These are phyloP conservation scores for Deilephila elpenor DNA, from an alignment of 2,888 invertebrate species.

Conservation along the genomic window DNA sequence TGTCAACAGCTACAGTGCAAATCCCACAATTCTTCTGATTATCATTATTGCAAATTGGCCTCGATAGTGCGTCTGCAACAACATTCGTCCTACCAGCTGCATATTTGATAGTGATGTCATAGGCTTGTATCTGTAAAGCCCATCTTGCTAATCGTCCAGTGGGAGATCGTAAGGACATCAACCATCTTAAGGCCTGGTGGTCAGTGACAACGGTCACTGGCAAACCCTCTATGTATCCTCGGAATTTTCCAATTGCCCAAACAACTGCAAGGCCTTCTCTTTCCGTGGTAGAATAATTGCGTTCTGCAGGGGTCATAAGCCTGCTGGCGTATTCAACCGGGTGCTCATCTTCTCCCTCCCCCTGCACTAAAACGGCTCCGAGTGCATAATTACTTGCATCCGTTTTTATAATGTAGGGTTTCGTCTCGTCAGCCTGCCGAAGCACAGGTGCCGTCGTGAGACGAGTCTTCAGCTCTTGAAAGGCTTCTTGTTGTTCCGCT, in stretches of 20 bases:
- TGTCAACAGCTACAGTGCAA: constrained; percentile 2
- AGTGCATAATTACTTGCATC: constrained; percentile 51
- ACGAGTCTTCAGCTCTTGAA: constrained; percentile 36
- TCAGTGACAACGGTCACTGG: constrained; percentile 60
- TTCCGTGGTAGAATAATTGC: constrained; percentile 65
- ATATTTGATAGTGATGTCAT: constrained; percentile 58
- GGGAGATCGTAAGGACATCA: constrained; percentile 61
- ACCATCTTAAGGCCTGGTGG: constrained; percentile 69
- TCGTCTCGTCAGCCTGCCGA: constrained; percentile 41
- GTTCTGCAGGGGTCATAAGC: constrained; percentile 48
- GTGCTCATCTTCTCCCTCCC: constrained; percentile 40
- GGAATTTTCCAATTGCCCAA: constrained; percentile 40
- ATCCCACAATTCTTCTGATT: background rate
- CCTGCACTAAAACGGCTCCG: constrained; percentile 47
- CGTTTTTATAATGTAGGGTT: constrained; percentile 49
- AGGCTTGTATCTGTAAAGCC: constrained; percentile 63
- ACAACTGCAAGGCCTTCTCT: constrained; percentile 54
- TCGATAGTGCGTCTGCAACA: constrained; percentile 35
- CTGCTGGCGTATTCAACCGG: constrained; percentile 47
- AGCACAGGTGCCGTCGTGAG: constrained; percentile 46
- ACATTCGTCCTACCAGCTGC: constrained; percentile 54
- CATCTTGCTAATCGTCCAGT: constrained; percentile 68
- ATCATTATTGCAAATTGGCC: background rate
- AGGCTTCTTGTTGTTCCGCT: constrained; percentile 39
- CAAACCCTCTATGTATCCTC: constrained; percentile 39